Evolutionary conservation across 2,797 vertebrate species (phyloP).

Genomic region (Acipenser oxyrinchus): DNA sequence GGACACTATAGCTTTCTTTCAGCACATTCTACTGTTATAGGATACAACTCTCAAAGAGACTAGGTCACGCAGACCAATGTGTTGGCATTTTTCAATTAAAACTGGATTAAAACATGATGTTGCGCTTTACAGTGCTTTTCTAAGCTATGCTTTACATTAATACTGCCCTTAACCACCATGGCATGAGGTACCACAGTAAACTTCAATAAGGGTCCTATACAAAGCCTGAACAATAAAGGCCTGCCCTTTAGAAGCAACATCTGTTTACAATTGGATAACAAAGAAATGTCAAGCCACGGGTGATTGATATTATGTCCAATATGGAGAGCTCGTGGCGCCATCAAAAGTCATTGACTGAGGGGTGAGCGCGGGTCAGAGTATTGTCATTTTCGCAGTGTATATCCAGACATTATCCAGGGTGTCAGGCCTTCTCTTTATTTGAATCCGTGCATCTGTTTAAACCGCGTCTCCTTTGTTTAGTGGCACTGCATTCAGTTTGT

Average conservation of each 20-base stretch:
- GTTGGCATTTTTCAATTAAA: not conserved
- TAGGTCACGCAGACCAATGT: not conserved
- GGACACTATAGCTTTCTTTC: too few relatives aligned
- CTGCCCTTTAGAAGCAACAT: conserved; percentile 36
- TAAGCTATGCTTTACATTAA: not conserved
- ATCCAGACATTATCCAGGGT: conserved; percentile 11
- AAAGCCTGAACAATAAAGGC: not conserved
- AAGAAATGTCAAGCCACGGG: conserved; percentile 35
- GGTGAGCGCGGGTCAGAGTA: conserved; percentile 21
- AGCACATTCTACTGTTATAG: too few relatives aligned
- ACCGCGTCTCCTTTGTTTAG: conserved; percentile 23
- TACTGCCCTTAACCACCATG: conserved; percentile 1
- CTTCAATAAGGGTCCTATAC: conserved; percentile 28
- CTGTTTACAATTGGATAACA: conserved; percentile 47
- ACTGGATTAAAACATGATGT: not conserved
- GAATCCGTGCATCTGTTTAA: not conserved
- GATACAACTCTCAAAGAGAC: too few relatives aligned
- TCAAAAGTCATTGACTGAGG: conserved; percentile 17
- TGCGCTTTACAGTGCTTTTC: not conserved
- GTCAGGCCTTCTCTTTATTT: conserved; percentile 23
- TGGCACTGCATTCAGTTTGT: conserved; percentile 10
- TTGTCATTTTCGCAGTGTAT: conserved; percentile 26
- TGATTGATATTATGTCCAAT: conserved; percentile 39
- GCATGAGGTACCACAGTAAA: conserved; percentile 25
- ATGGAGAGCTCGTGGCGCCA: conserved; percentile 31